Evolutionary conservation across 2,888 invertebrate species (phyloP).

Genomic region (Callimorpha dominula): DNA sequence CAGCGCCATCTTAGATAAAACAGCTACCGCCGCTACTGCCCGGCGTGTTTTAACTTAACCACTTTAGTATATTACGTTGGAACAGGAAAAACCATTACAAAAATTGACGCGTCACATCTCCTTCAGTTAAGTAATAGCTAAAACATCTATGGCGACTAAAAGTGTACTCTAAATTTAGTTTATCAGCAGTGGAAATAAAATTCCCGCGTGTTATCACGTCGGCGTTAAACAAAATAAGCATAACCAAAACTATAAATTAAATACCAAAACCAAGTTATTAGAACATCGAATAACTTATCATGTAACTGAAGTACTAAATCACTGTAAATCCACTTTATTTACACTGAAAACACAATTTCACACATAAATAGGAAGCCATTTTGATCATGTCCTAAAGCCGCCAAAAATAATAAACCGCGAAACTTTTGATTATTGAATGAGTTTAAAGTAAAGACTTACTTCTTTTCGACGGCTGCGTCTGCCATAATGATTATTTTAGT

Average conservation of each 20-base stretch:
- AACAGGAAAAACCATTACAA: constrained; percentile 44
- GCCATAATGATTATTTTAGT: constrained; percentile 85
- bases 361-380: constrained; percentile 85
- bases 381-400: constrained; percentile 85
- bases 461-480: constrained; percentile 89
- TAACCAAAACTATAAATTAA: constrained; percentile 59
- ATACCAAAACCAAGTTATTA: constrained; percentile 46
- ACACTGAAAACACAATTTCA: constrained; percentile 63
- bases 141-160: constrained; percentile 8
- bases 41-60: constrained; percentile 74
- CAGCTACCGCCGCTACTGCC: constrained; percentile 59
- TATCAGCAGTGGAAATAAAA: constrained; percentile 54
- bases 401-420: constrained; percentile 71
- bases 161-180: constrained; percentile 22
- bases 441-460: constrained; percentile 84
- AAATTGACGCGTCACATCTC: constrained; percentile 30
- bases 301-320: constrained; percentile 19
- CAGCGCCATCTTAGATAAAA: constrained; percentile 82
- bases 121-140: not conserved
- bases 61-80: constrained; percentile 49
- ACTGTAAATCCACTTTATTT: constrained; percentile 36
- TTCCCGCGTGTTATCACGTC: constrained; percentile 77
- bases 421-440: constrained; percentile 53
- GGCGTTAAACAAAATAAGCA: constrained; percentile 65
- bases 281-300: constrained; percentile 15